Evolutionary conservation across 2,888 invertebrate species (phyloP), one percentile per base, ranked within the genome.

Genomic region (Electrophaes corylata): DNA sequence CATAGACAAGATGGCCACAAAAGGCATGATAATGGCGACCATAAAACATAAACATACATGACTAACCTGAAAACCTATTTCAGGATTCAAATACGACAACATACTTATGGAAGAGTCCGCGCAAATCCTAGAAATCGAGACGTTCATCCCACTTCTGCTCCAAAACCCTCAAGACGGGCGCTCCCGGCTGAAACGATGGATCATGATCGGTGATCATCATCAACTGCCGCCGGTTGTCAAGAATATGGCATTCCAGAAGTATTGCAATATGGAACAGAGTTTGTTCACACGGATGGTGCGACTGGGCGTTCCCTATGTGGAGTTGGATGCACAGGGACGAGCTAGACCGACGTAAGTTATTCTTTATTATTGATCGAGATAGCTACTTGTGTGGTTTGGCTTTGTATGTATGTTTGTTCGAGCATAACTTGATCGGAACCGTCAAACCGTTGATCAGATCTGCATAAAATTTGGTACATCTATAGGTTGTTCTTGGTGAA

Each of bases 211-310:
- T 0, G 99, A 97, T 89, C 99, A 99, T 86, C 98, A 99, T 88
- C 99, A 99, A 87, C 92, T 99, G 70, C 99, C 99, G 0, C 99
- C 99, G 0, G 99, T 99, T 10, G 99, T 99, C 44, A 99, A 99
- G 90, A 99, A 99, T 86, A 99, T 99, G 97, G 99, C 99, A 5
- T 99, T 99, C 91, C 99, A 99, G 87, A 99, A 99, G 83, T 99
- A 98, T 88, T 98, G 98, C 52, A 99, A 99, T 79, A 99, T 99
- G 99, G 99, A 99, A 78, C 99, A 99, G 90, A 98, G 98, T 51
- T 92, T 99, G 39, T 99, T 99, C 85, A 98, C 99, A 0, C 93
- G 99, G 65, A 95, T 99, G 82, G 99, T 99, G 11, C 93, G 99
- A 5, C 93, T 99, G 0, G 99, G 99, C 0, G 98, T 99, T 1